Base-by-base conservation (phyloP, 2,888 invertebrate species). In the Pycnomerus fuliginosus region DNA sequence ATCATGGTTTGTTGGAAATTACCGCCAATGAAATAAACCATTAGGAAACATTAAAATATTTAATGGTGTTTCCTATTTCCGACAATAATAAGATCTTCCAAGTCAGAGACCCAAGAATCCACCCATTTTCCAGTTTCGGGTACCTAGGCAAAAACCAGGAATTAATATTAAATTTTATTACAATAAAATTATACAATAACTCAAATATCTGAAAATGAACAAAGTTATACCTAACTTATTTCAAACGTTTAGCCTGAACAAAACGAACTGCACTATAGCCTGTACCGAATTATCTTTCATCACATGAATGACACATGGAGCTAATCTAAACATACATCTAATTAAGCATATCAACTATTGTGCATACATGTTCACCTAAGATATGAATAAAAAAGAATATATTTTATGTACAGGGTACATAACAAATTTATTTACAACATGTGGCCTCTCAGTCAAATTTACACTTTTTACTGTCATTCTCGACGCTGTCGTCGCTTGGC, bases 361-460 rank as follows among this genome's bases (percentile, higher is more conserved):
- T 25, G 42, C 44, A 48, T 48, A 36, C 48, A 53, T 56, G 52
- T 52, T 48, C 50, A 57, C 44, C 53, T 51, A 55, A 58, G 52
- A 46, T 55, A 56, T 57, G 54, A 60, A 56, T 57, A 56, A 59
- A 57, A 42, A 47, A 40, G 30, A 42, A 59, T 46, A 44, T 41
- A 45, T 43, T 44, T 51, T 62, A 62, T 61, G 27, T 64, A 61
- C 60, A 62, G 50, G n/a, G n/a, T n/a, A n/a, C n/a, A n/a, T 35
- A 38, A 24, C 37, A 38, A 16, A 25, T 45, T 45, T 44, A 50
- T 38, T 16, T 16, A 44, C 38, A 39, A 51, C 40, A n/a, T n/a
- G n/a, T n/a, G n/a, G n/a, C n/a, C n/a, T n/a, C 51, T 62, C 61
- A 61, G 61, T 65, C 61, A 47, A 64, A 61, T 62, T 63, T 61